phyloP scores from a whole-genome alignment of 2,113 vertebrate genomes.

The Sinosuthora webbiana region DNA sequence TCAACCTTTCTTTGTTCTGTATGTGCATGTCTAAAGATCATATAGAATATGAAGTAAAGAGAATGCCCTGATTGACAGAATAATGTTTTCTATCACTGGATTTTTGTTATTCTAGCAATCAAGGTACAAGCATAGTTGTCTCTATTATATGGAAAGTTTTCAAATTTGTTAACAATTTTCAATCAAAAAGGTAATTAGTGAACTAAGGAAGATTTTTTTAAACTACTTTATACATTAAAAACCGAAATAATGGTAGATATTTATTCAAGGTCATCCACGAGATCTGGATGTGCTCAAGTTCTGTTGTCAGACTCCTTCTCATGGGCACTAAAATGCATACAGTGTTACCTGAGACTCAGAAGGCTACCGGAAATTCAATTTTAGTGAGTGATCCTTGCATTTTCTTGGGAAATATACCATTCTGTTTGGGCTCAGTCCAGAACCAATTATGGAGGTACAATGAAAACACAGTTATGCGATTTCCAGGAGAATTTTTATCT shows the following conservation, averaged over 20 bases:
- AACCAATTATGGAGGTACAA: slow-evolving; percentile 17
- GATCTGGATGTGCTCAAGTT: background rate
- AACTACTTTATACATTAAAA: background rate
- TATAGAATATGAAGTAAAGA: background rate
- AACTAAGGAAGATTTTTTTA: background rate
- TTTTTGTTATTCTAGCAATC: background rate
- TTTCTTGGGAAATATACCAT: background rate
- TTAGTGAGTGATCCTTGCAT: background rate
- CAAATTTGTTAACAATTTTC: background rate
- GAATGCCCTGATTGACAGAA: background rate
- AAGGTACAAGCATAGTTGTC: rapidly evolving
- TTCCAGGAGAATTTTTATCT: slow-evolving; percentile 63
- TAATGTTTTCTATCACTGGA: background rate
- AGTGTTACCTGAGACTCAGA: background rate
- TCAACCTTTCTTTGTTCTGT: background rate
- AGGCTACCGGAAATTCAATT: background rate
- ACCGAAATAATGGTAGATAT: background rate
- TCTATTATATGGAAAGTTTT: background rate
- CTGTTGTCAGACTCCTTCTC: background rate
- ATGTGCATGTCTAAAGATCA: background rate
- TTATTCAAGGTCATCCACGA: background rate
- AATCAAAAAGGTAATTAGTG: background rate
- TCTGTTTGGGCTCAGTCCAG: background rate
- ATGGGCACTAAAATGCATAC: too few relatives aligned
- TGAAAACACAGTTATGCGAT: slow-evolving; percentile 4